A percentile compares a stretch with the other conserved stretches of the same genome.
Evolutionary conservation across 2,113 vertebrate genomes (phyloP).

Genomic region (Fulmarus glacialis): DNA sequence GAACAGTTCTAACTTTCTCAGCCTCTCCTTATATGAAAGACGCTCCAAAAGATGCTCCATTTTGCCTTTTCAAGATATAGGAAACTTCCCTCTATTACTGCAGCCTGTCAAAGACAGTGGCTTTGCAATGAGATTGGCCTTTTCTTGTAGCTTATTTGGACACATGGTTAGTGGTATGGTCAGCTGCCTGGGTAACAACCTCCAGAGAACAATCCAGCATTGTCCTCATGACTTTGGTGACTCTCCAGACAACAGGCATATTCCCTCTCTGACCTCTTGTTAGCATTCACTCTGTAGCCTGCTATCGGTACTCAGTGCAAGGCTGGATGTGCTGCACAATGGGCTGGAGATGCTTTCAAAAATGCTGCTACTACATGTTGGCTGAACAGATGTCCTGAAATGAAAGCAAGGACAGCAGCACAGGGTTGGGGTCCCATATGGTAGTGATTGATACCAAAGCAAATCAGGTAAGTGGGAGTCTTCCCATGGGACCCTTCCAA

Average conservation of each 20-base stretch:
- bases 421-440: not conserved
- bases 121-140: not conserved
- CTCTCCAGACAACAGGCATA: not conserved
- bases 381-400: not conserved
- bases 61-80: not conserved
- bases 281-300: not conserved
- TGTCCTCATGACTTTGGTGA: not conserved
- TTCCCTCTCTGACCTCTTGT: not conserved
- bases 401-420: constrained; percentile 3
- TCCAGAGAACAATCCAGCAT: not conserved
- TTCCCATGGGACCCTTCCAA: not conserved
- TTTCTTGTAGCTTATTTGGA: not conserved
- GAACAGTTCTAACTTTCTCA: not conserved
- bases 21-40: not conserved
- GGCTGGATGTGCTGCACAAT: not conserved
- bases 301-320: not conserved
- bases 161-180: no score
- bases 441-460: not conserved
- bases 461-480: not conserved
- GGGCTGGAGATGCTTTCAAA: constrained; percentile 16
- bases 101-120: not conserved
- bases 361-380: constrained; percentile 45
- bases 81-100: not conserved
- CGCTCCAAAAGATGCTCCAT: not conserved
- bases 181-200: not conserved